phyloP scores from a whole-genome alignment of 2,113 vertebrate species.

The Chunga burmeisteri region DNA sequence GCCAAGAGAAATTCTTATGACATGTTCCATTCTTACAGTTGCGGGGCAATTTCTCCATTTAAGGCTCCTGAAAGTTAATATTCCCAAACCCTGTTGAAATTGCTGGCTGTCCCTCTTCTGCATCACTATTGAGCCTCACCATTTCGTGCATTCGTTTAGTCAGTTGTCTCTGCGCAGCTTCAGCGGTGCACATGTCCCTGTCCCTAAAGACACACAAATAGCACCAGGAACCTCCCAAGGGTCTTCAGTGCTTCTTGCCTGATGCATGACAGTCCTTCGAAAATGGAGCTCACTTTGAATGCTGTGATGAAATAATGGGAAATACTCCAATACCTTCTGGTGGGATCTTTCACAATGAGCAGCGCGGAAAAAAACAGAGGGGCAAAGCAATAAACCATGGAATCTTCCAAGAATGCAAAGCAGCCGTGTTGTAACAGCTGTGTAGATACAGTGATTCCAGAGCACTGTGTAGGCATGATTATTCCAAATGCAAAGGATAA shows the following conservation, averaged over 20 bases:
- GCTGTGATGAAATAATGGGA: neutral
- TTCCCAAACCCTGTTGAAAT: neutral
- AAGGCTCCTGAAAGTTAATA: neutral
- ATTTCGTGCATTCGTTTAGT: neutral
- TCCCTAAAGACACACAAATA: neutral
- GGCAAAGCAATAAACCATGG: neutral
- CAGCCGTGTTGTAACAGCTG: slow-evolving; percentile 29
- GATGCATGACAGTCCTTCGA: neutral
- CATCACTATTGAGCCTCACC: neutral
- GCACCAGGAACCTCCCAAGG: neutral
- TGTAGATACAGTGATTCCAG: neutral
- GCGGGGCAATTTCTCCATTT: neutral
- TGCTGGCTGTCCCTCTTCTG: neutral
- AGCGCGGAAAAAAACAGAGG: neutral
- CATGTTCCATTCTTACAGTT: neutral
- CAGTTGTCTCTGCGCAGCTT: neutral
- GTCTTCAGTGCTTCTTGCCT: neutral
- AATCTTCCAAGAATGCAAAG: slow-evolving; percentile 44
- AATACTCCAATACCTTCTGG: neutral
- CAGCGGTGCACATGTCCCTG: neutral
- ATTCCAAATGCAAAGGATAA: neutral
- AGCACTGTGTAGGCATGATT: neutral
- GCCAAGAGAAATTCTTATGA: neutral
- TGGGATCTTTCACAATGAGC: neutral
- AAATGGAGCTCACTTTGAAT: rapidly evolving